Base-by-base conservation (phyloP, 2,797 vertebrate species). In the Falco rusticolus region DNA sequence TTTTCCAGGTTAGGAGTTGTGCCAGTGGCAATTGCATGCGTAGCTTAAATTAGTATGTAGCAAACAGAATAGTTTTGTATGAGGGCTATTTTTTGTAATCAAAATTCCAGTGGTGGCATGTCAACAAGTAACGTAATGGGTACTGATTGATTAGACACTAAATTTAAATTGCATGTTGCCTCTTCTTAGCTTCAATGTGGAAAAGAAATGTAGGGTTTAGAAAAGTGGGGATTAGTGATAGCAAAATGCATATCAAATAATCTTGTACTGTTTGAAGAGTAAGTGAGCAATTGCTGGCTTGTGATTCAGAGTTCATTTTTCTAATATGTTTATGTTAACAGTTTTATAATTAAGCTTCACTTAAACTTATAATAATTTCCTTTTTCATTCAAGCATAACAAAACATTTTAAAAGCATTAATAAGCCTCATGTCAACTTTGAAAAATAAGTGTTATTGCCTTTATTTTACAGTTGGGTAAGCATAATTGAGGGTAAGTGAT, bases 351-450 rank as follows among this genome's bases (percentile, higher is more conserved):
- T 90, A 93, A 92, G 64, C 47, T 90, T 71, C 60, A 59, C 75
- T 93, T 94, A 93, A 94, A 96, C 91, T 93, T 86, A 51, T 71
- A 74, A 74, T 56, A 71, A 95, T 95, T 93, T 93, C 81, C 86
- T 86, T 91, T 88, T 90, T 65, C 63, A 79, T 90, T 88, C 82
- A 94, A 87, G 91, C 91, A 50, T 89, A 91, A 82, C 90, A 94
- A 93, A 95, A 12, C 77, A 70, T 80, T 94, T 93, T 88, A 88
- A 70, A 78, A 90, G 76, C 80, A 87, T 94, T 96, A 93, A 91
- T 96, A 96, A 94, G 33, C 80, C 41, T 93, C 41, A 18, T 65
- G 86, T 93, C 50, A 90, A 34, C 69, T 77, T 80, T 16, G 71
- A 47, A 95, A 95, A 86, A 75, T 86, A 90, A 91, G 83, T 85